A percentile compares a stretch with the other conserved stretches of the same genome.
Conservation (phyloP, 2,113 vertebrate species). For the Nansenia antarctica region DNA sequence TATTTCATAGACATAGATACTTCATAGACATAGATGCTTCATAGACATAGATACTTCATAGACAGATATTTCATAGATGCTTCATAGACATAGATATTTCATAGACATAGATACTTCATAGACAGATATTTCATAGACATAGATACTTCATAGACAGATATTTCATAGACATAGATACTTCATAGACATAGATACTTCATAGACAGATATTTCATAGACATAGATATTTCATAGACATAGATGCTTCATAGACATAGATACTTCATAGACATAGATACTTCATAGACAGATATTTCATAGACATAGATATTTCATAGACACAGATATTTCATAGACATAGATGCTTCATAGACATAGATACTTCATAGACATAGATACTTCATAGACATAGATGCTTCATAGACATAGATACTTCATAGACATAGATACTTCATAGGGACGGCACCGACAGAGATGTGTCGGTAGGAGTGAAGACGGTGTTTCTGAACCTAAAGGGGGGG, state of each 20-base stretch:
- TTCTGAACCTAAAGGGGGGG: conserved; percentile 14
- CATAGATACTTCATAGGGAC: conserved; percentile 10
- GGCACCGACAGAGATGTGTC: conserved; percentile 28
- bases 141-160: conserved; percentile 20
- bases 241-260: conserved; percentile 2
- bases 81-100: too few species aligned
- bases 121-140: conserved; percentile 12
- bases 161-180: background rate
- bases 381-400: conserved; percentile 15
- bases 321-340: conserved; percentile 16
- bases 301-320: conserved; percentile 4
- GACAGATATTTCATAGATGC: too few species aligned
- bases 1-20: background rate
- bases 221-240: conserved; percentile 13
- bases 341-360: conserved; percentile 38
- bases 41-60: conserved; percentile 1
- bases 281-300: conserved; percentile 17
- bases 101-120: conserved; percentile 1
- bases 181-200: too few species aligned
- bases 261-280: too few species aligned
- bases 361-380: background rate
- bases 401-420: conserved; percentile 14
- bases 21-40: conserved; percentile 18
- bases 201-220: conserved; percentile 14
- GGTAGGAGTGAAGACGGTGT: conserved; percentile 12